Evolutionary conservation across 2,113 vertebrate genomes (phyloP).

Genomic region (Lampris incognitus): DNA sequence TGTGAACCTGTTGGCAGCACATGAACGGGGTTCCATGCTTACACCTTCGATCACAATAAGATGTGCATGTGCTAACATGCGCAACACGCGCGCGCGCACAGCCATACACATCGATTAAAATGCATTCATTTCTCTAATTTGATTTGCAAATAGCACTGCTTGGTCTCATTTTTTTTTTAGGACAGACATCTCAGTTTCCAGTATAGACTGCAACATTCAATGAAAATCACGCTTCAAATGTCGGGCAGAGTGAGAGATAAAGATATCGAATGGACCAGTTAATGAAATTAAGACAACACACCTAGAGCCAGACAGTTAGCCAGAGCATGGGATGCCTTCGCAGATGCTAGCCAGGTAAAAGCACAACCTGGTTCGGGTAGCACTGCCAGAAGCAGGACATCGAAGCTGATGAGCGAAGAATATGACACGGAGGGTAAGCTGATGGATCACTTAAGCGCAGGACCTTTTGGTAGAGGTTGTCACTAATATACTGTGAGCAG

Average conservation of each 20-base stretch:
- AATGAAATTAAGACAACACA: conserved; percentile 26
- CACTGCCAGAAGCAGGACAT: conserved; percentile 40
- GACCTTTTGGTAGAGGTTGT: conserved; percentile 54
- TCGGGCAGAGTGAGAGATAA: not conserved
- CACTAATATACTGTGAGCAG: conserved; percentile 20
- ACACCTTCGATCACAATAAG: no score
- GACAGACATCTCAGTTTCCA: conserved; percentile 26
- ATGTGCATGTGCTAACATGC: conserved; percentile 40
- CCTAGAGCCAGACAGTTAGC: conserved; percentile 35
- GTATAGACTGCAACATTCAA: conserved; percentile 27
- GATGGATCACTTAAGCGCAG: conserved; percentile 39
- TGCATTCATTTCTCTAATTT: not conserved
- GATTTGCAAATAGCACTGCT: not conserved
- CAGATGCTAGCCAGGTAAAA: conserved; percentile 28
- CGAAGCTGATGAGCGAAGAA: conserved; percentile 42
- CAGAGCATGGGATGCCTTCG: conserved; percentile 60
- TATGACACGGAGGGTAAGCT: conserved; percentile 37
- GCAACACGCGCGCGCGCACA: conserved; percentile 32
- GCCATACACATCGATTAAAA: not conserved
- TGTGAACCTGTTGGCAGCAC: not conserved
- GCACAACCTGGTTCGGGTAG: conserved; percentile 57
- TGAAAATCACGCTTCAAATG: conserved; percentile 12
- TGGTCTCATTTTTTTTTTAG: conserved; percentile 4
- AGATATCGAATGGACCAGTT: conserved; percentile 14
- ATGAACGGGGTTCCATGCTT: not conserved